Percentiles rank a stretch among this genome's conserved stretches.
Evolutionary conservation across 2,113 vertebrate genomes (phyloP).

Genomic region (Cariama cristata): DNA sequence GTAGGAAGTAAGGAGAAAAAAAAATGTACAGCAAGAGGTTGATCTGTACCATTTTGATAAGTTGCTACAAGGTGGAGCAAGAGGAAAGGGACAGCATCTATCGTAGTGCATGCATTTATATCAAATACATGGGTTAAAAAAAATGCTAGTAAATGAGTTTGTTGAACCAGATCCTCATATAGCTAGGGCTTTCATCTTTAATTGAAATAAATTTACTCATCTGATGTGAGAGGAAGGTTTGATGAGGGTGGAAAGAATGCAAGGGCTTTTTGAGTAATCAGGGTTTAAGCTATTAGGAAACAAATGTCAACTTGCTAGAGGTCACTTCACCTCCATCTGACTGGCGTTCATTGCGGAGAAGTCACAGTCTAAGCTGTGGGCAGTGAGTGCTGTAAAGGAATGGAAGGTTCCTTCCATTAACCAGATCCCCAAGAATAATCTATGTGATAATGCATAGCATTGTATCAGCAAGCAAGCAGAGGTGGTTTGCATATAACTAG

Average conservation of each 20-base stretch:
- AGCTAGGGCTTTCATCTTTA: neutral
- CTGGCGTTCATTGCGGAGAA: neutral
- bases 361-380: neutral
- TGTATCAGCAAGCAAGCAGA: neutral
- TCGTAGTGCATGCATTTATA: neutral
- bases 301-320: neutral
- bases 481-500: neutral
- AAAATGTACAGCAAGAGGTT: neutral
- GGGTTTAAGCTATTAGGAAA: neutral
- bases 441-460: neutral
- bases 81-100: neutral
- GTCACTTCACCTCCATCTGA: neutral
- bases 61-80: neutral
- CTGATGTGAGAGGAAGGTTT: neutral
- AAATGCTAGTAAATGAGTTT: neutral
- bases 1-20: neutral
- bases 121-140: neutral
- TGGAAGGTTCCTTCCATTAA: neutral
- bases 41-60: neutral
- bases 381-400: neutral
- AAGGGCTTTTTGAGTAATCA: neutral
- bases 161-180: neutral
- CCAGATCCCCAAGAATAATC: neutral
- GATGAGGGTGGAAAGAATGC: neutral
- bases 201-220: neutral